A percentile compares a stretch with the other conserved stretches of the same genome.
phyloP scores from a whole-genome alignment of 2,113 vertebrate species.

The Coptodon rendalli region DNA sequence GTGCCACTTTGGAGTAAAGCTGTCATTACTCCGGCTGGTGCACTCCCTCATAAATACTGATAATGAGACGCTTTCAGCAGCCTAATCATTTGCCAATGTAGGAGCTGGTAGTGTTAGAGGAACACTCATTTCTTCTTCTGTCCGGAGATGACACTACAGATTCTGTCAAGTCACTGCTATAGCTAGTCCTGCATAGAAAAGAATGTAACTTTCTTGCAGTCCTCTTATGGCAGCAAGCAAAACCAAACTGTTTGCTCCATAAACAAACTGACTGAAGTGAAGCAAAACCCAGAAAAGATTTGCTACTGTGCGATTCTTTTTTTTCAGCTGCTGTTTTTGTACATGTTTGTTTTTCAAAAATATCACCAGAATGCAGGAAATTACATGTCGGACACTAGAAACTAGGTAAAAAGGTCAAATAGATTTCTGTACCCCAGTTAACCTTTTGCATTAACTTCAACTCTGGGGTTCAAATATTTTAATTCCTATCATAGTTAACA shows the following conservation, averaged over 20 bases:
- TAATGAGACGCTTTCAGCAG: slow-evolving; percentile 75
- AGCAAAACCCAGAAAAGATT: not conserved
- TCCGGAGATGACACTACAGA: slow-evolving; percentile 30
- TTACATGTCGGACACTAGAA: not conserved
- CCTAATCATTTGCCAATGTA: slow-evolving; percentile 68
- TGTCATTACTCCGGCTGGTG: slow-evolving; percentile 68
- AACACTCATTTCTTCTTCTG: slow-evolving; percentile 36
- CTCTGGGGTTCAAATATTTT: not conserved
- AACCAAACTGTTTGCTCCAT: not conserved
- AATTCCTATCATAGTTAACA: not conserved
- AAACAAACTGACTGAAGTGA: not conserved
- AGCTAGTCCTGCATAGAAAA: not conserved
- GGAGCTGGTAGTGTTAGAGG: slow-evolving; percentile 51
- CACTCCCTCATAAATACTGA: slow-evolving; percentile 73
- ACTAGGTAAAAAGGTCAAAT: not conserved
- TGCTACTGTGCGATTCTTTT: not conserved
- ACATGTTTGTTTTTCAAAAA: not conserved
- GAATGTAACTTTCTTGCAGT: not conserved
- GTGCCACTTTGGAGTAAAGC: slow-evolving; percentile 64
- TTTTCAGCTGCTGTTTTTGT: not conserved
- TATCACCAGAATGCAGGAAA: not conserved
- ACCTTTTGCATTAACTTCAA: not conserved
- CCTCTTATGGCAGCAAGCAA: not conserved
- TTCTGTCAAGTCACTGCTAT: slow-evolving; percentile 2
- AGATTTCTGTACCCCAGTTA: not conserved